Percentiles rank a stretch among this genome's conserved stretches.
These are phyloP conservation scores for Euclidia mi DNA, from an alignment of 2,888 invertebrate genomes.

Conservation along the genomic window DNA sequence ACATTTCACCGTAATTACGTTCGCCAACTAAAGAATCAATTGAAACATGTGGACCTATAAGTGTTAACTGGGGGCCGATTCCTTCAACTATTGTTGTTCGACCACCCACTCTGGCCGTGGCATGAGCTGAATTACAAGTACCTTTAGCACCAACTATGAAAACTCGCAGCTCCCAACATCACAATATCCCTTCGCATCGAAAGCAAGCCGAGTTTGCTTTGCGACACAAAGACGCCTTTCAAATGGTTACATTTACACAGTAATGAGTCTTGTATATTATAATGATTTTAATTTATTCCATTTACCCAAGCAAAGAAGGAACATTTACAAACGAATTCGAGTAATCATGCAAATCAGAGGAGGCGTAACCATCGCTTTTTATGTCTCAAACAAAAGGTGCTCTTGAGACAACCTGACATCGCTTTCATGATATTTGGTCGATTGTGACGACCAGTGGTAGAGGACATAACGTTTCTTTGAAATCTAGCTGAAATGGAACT, in stretches of 20 bases:
- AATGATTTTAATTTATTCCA: slow-evolving; percentile 51
- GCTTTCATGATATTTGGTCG: slow-evolving; percentile 1
- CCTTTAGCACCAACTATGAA: slow-evolving; percentile 54
- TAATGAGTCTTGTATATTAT: slow-evolving; percentile 42
- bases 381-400: slow-evolving; percentile 35
- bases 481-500: slow-evolving; percentile 75
- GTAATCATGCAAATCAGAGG: slow-evolving; percentile 52
- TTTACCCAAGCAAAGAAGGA: slow-evolving; percentile 34
- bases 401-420: slow-evolving; percentile 19
- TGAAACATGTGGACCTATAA: slow-evolving; percentile 83
- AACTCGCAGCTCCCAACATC: slow-evolving; percentile 39
- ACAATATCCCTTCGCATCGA: neutral
- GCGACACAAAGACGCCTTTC: slow-evolving; percentile 24
- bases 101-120: slow-evolving; percentile 72
- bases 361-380: slow-evolving; percentile 33
- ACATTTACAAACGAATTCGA: slow-evolving; percentile 46
- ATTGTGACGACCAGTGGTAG: slow-evolving; percentile 52
- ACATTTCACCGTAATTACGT: slow-evolving; percentile 35
- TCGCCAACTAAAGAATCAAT: slow-evolving; percentile 72
- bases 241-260: slow-evolving; percentile 37
- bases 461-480: slow-evolving; percentile 66
- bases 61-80: slow-evolving; percentile 81
- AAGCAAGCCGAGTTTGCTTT: slow-evolving; percentile 21
- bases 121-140: slow-evolving; percentile 77
- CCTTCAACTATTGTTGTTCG: slow-evolving; percentile 76